These are phyloP conservation scores for Channa argus DNA, from an alignment of 2,113 vertebrate species.

Conservation along the genomic window DNA sequence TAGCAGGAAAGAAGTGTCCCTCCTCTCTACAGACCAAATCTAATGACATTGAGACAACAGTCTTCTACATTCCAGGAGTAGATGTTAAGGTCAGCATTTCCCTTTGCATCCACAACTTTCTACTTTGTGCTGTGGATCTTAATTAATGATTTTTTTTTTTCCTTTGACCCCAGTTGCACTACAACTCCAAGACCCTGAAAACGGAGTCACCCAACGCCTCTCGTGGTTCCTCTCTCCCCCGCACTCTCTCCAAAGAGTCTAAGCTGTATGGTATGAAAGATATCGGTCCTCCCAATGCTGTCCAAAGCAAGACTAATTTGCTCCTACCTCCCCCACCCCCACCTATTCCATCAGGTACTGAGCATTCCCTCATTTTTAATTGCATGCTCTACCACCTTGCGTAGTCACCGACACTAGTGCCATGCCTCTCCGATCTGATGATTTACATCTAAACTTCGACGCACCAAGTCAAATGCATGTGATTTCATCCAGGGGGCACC, in stretches of 20 bases:
- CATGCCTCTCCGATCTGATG: neutral
- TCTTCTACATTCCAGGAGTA: constrained; percentile 99
- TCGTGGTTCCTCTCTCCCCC: constrained; percentile 95
- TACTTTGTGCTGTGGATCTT: neutral
- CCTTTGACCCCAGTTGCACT: constrained; percentile 88
- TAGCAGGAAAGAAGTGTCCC: constrained; percentile 94
- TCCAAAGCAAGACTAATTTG: constrained; percentile 93
- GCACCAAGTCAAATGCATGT: constrained; percentile 46
- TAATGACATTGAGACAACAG: constrained; percentile 94
- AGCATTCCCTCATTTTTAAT: constrained; percentile 57
- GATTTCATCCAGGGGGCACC: constrained; percentile 22
- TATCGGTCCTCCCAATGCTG: constrained; percentile 84
- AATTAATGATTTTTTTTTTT: neutral
- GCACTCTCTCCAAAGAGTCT: constrained; percentile 98
- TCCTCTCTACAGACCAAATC: constrained; percentile 94
- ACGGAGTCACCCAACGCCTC: constrained; percentile 95
- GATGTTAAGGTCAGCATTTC: constrained; percentile 92
- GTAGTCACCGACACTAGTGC: constrained; percentile 30
- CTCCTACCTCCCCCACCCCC: constrained; percentile 95
- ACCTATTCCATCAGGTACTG: constrained; percentile 96
- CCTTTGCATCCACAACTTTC: neutral
- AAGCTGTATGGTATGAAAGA: constrained; percentile 99
- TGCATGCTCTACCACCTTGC: constrained; percentile 68
- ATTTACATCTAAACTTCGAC: constrained; percentile 25
- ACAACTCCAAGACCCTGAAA: constrained; percentile 98